Evolutionary conservation across 2,888 invertebrate genomes (phyloP).

Genomic region (Acleris sparsana): DNA sequence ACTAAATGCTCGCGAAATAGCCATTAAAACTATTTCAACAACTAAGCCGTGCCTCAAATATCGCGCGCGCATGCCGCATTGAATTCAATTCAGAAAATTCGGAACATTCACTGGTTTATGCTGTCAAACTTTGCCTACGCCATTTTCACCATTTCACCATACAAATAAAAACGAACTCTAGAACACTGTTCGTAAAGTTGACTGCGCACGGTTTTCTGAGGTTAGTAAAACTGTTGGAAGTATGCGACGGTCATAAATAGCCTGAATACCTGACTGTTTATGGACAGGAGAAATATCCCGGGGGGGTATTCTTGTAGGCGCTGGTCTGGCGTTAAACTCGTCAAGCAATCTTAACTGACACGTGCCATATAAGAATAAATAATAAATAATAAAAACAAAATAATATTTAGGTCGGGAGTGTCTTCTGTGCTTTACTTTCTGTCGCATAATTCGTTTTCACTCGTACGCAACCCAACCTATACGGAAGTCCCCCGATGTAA

Average conservation of each 20-base stretch:
- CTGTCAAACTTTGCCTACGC: conserved; percentile 5
- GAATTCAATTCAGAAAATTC: conserved; percentile 6
- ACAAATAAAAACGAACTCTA: not conserved
- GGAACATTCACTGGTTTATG: not conserved
- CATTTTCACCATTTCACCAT: not conserved
- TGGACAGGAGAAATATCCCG: not conserved
- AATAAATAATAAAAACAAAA: no score
- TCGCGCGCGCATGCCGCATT: not conserved
- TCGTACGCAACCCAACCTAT: no score
- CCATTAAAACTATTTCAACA: not conserved
- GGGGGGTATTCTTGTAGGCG: no score
- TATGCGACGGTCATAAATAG: conserved; percentile 9
- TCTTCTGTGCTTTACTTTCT: no score
- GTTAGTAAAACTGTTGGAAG: conserved; percentile 2
- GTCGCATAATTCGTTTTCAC: no score
- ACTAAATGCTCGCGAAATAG: not conserved
- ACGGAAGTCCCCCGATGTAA: no score
- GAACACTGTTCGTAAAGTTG: not conserved
- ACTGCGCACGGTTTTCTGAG: not conserved
- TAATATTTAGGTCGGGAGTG: no score
- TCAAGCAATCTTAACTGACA: no score
- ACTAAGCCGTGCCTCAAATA: not conserved
- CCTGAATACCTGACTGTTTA: conserved; percentile 3
- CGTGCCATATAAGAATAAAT: no score
- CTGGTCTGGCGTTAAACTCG: no score